A percentile compares a stretch with the other conserved stretches of the same genome.
phyloP scores from a whole-genome alignment of 2,113 vertebrate species.

The Chascanopsetta lugubris region DNA sequence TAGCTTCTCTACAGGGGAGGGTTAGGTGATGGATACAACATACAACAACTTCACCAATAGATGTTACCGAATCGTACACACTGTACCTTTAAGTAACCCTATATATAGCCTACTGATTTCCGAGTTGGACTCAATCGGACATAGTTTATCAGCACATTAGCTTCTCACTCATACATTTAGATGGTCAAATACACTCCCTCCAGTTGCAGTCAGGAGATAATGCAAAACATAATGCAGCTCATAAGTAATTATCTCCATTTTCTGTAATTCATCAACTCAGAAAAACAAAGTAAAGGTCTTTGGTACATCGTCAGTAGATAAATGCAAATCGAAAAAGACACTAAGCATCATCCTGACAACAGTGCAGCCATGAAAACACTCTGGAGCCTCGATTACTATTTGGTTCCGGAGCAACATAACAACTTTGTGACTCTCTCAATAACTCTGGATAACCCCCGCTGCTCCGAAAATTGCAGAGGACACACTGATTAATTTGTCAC shows the following conservation, averaged over 20 bases:
- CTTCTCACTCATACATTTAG: not conserved
- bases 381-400: conserved; percentile 27
- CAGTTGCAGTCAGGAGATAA: not conserved
- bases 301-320: not conserved
- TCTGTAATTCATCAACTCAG: not conserved
- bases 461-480: conserved; percentile 53
- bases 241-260: not conserved
- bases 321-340: not conserved
- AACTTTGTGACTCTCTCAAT: conserved; percentile 37
- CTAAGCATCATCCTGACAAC: not conserved
- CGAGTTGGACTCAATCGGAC: too few species aligned
- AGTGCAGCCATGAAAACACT: conserved; percentile 6
- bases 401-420: conserved; percentile 21
- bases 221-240: not conserved
- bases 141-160: too few species aligned
- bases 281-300: not conserved
- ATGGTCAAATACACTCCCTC: not conserved
- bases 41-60: too few species aligned
- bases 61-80: too few species aligned
- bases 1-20: too few species aligned
- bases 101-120: too few species aligned
- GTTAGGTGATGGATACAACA: too few species aligned
- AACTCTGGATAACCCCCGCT: conserved; percentile 49
- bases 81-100: too few species aligned
- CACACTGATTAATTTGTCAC: conserved; percentile 56